These are phyloP conservation scores for Balanococcus diminutus DNA, from an alignment of 2,888 invertebrate species.

Conservation along the genomic window DNA sequence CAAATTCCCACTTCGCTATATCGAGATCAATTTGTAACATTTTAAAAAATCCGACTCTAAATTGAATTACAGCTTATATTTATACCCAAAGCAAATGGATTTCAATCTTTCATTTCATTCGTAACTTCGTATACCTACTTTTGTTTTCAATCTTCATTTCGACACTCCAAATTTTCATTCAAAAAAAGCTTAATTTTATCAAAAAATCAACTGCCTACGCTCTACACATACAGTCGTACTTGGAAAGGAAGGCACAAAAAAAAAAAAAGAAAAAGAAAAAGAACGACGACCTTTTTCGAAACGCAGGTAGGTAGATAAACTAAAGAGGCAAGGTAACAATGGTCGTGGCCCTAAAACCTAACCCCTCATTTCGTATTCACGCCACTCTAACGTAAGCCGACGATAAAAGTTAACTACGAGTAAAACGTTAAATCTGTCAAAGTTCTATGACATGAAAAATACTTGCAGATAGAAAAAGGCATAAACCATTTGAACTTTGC, in stretches of 20 bases:
- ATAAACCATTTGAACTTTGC: slow-evolving; percentile 4
- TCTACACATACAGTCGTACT: no score
- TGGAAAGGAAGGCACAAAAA: no score
- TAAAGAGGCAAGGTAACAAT: not conserved
- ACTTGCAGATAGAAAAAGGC: not conserved
- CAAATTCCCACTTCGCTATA: no score
- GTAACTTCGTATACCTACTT: no score
- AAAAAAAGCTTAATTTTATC: not conserved
- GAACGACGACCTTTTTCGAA: not conserved
- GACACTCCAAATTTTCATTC: no score
- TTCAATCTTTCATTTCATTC: no score
- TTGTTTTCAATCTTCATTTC: no score
- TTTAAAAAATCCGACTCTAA: no score
- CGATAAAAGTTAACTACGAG: slow-evolving; percentile 12
- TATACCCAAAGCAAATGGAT: no score
- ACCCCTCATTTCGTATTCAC: not conserved
- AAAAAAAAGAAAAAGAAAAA: not conserved
- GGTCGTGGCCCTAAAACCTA: not conserved
- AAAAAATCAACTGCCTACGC: not conserved
- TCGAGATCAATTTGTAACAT: no score
- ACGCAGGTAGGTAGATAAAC: not conserved
- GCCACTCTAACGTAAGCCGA: not conserved
- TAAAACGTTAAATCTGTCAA: slow-evolving; percentile 14
- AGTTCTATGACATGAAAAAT: slow-evolving; percentile 23
- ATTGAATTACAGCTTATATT: no score